Percentiles rank a stretch among this genome's conserved stretches.
phyloP scores from a whole-genome alignment of 2,113 vertebrate species.

The Oryzias curvinotus region DNA sequence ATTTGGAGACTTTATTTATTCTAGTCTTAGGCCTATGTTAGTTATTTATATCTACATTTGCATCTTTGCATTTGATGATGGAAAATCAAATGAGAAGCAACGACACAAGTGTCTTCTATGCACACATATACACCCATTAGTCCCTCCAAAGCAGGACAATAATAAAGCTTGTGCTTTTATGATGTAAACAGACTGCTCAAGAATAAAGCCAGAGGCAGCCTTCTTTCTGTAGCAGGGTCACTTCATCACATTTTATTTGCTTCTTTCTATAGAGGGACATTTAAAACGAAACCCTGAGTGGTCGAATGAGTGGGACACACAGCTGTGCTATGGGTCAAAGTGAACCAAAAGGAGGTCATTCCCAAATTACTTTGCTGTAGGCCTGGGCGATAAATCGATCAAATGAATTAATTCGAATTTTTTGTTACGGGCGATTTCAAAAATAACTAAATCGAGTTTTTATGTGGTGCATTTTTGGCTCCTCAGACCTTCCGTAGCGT shows the following conservation, averaged over 20 bases:
- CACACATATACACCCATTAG: background rate
- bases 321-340: slow-evolving; percentile 24
- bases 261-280: slow-evolving; percentile 13
- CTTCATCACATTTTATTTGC: slow-evolving; percentile 22
- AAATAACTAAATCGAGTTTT: too few species aligned
- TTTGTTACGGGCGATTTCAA: too few species aligned
- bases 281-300: slow-evolving; percentile 23
- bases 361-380: slow-evolving; percentile 28
- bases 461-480: too few species aligned
- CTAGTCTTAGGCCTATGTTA: slow-evolving; percentile 21
- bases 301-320: slow-evolving; percentile 26
- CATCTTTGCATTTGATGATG: slow-evolving; percentile 21
- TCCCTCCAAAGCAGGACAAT: background rate
- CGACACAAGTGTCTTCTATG: slow-evolving; percentile 1
- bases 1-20: slow-evolving; percentile 14
- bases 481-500: too few species aligned
- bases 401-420: too few species aligned
- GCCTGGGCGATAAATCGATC: too few species aligned
- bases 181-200: slow-evolving; percentile 22
- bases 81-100: slow-evolving; percentile 31
- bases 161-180: slow-evolving; percentile 13
- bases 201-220: slow-evolving; percentile 7
- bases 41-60: slow-evolving; percentile 27
- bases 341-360: slow-evolving; percentile 37
- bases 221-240: slow-evolving; percentile 20